phyloP scores from a whole-genome alignment of 2,113 vertebrate genomes.

The Otis tarda region DNA sequence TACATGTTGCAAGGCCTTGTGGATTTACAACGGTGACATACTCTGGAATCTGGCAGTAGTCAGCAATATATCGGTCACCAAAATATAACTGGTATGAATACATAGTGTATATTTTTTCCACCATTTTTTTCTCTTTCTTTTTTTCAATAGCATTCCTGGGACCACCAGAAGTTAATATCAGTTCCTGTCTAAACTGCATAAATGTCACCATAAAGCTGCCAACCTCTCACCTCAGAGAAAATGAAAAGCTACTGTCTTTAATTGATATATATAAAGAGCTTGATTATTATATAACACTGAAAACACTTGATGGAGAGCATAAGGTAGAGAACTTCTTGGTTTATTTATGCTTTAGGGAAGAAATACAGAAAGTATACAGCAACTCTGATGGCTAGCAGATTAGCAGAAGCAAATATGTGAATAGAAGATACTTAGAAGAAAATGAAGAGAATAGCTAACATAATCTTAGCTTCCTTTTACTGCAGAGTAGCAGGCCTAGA shows the following conservation, averaged over 20 bases:
- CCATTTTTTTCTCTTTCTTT: neutral
- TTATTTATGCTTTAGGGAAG: neutral
- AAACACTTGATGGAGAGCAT: neutral
- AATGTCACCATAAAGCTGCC: slow-evolving; percentile 63
- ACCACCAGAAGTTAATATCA: slow-evolving; percentile 64
- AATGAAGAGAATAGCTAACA: neutral
- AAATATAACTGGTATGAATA: neutral
- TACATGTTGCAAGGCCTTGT: neutral
- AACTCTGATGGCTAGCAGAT: neutral
- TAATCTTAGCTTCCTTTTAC: neutral
- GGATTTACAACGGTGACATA: neutral
- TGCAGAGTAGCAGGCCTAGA: neutral
- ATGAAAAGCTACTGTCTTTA: neutral
- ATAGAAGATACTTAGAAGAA: neutral
- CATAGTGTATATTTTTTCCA: neutral
- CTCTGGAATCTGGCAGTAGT: neutral
- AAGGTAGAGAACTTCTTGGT: neutral
- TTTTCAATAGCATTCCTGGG: slow-evolving; percentile 48
- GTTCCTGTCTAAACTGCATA: slow-evolving; percentile 40
- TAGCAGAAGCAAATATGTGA: neutral
- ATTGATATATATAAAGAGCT: neutral
- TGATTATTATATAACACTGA: slow-evolving; percentile 25
- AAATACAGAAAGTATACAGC: neutral
- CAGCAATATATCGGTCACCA: neutral
- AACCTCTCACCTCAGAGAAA: neutral